A percentile compares a stretch with the other conserved stretches of the same genome.
These are phyloP conservation scores for Lithosia quadra DNA, from an alignment of 2,888 invertebrate genomes.

Conservation along the genomic window DNA sequence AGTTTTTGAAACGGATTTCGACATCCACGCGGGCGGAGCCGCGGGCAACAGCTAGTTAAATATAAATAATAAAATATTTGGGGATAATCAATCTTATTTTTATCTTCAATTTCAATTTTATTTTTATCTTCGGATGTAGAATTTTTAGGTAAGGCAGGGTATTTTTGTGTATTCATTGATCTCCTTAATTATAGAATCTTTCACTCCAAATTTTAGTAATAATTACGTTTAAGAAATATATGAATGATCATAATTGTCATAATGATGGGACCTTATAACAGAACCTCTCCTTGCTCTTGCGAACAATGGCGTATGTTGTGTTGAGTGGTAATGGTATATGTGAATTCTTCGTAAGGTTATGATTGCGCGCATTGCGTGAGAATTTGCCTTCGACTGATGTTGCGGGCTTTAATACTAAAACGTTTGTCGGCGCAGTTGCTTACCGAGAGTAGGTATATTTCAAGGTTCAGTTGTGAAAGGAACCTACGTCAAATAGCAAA, in stretches of 20 bases:
- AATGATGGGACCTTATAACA: constrained; percentile 26
- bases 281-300: constrained; percentile 49
- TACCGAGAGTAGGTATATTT: constrained; percentile 66
- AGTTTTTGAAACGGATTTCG: no score
- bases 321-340: constrained; percentile 22
- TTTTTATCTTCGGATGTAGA: no score
- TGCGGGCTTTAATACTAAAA: constrained; percentile 50
- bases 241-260: not conserved
- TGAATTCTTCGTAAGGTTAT: constrained; percentile 63
- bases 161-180: no score
- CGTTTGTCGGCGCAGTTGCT: constrained; percentile 64
- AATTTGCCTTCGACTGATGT: constrained; percentile 67
- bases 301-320: constrained; percentile 37
- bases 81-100: no score
- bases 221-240: not conserved
- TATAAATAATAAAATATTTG: no score
- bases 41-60: no score
- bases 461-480: constrained; percentile 79
- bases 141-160: not conserved
- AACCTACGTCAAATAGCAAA: constrained; percentile 53
- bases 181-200: not conserved
- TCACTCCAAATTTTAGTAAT: not conserved
- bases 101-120: no score
- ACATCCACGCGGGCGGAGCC: no score
- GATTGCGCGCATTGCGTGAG: constrained; percentile 74